Evolutionary conservation across 2,888 invertebrate genomes (phyloP).

Genomic region (Polydrusus tereticollis): DNA sequence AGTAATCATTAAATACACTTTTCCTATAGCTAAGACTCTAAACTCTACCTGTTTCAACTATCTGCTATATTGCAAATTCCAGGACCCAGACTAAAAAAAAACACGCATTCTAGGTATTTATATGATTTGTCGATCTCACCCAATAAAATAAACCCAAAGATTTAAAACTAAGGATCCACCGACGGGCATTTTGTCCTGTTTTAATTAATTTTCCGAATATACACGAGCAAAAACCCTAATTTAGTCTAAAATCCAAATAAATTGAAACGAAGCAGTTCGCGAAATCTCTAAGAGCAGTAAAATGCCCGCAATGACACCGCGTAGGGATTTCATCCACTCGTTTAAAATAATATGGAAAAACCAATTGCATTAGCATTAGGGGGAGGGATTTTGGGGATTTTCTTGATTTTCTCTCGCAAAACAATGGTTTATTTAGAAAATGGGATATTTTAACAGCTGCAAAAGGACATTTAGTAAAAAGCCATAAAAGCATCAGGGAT

Average conservation of each 20-base stretch:
- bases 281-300: constrained; percentile 46
- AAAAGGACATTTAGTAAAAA: background rate
- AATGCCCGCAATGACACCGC: constrained; percentile 45
- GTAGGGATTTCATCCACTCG: constrained; percentile 37
- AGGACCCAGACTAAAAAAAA: no score
- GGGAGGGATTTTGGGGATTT: constrained; percentile 24
- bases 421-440: constrained; percentile 16
- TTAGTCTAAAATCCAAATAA: constrained; percentile 43
- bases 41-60: no score
- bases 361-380: constrained; percentile 47
- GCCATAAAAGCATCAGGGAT: background rate
- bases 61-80: no score
- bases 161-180: no score
- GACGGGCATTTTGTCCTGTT: background rate
- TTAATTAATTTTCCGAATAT: constrained; percentile 39
- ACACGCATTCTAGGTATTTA: no score
- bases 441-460: background rate
- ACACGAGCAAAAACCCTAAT: constrained; percentile 35
- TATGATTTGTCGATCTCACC: no score
- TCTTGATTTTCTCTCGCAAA: constrained; percentile 11
- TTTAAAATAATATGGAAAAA: constrained; percentile 47
- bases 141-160: no score
- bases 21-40: no score
- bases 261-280: constrained; percentile 46
- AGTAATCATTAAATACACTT: no score